Percentiles rank a stretch among this genome's conserved stretches.
Conservation (phyloP, 2,797 vertebrate species). For the Siniperca obscura region DNA sequence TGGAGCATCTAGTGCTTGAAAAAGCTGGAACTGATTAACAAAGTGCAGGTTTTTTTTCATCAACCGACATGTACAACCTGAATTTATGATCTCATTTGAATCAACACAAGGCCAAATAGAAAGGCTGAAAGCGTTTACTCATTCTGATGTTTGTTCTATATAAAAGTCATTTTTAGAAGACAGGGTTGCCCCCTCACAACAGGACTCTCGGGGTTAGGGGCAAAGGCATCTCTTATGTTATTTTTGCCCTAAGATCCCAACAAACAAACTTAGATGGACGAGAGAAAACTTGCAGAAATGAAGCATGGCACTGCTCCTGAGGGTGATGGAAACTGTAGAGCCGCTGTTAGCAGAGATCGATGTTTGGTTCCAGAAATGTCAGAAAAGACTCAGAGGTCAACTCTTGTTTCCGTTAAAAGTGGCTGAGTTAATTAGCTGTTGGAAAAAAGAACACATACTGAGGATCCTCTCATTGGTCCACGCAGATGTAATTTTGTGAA, state of each 20-base stretch:
- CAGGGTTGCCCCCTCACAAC: too few relatives aligned
- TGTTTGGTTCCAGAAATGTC: slow-evolving; percentile 35
- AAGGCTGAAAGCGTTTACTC: slow-evolving; percentile 9
- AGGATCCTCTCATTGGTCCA: slow-evolving; percentile 35
- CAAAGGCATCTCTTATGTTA: too few relatives aligned
- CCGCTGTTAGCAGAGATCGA: slow-evolving; percentile 33
- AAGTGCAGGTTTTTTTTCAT: neutral
- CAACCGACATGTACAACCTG: neutral
- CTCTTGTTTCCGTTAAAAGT: slow-evolving; percentile 35
- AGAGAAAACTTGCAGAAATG: neutral
- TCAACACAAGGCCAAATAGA: slow-evolving; percentile 30
- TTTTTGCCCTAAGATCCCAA: neutral
- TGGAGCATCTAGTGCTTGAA: slow-evolving; percentile 10
- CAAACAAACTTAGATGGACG: neutral
- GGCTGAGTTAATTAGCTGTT: slow-evolving; percentile 52
- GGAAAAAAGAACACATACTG: slow-evolving; percentile 12
- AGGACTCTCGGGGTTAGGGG: neutral
- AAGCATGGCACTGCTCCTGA: neutral
- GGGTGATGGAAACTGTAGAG: neutral
- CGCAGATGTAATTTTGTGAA: slow-evolving; percentile 57
- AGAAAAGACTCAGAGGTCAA: slow-evolving; percentile 43
- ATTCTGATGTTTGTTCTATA: neutral
- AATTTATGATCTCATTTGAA: slow-evolving; percentile 30
- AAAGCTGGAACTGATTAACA: slow-evolving; percentile 34
- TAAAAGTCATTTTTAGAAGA: neutral